phyloP scores from a whole-genome alignment of 2,888 invertebrate genomes.

The Incurvaria masculella region DNA sequence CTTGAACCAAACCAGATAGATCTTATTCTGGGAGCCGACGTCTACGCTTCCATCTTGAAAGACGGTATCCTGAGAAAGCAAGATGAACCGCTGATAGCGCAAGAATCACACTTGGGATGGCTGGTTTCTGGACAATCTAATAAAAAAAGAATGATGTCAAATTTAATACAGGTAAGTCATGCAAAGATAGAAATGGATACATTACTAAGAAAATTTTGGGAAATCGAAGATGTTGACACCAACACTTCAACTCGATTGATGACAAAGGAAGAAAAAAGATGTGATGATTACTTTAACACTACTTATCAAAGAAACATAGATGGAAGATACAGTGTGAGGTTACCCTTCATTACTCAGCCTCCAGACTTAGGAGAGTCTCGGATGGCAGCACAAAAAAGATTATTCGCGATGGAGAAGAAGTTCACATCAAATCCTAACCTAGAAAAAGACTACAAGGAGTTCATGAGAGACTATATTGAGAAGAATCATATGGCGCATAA shows the following conservation, averaged over 20 bases:
- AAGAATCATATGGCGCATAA: neutral
- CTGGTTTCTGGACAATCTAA: neutral
- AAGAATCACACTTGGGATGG: neutral
- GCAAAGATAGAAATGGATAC: neutral
- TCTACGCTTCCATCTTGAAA: neutral
- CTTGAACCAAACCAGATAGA: neutral
- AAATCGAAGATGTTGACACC: neutral
- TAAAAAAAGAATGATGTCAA: too few relatives aligned
- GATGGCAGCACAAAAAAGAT: neutral
- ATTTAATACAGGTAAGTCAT: neutral
- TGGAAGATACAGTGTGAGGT: neutral
- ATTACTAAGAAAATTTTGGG: neutral
- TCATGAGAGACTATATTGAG: neutral
- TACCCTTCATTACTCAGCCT: neutral
- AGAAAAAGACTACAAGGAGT: neutral
- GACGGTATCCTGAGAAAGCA: neutral
- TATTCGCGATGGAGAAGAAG: neutral
- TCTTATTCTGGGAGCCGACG: neutral
- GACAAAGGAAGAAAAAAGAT: neutral
- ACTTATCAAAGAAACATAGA: neutral
- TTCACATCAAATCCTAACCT: neutral
- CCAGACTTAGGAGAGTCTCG: neutral
- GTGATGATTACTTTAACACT: neutral
- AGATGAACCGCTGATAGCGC: neutral
- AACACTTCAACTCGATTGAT: neutral